phyloP scores from a whole-genome alignment of 2,113 vertebrate genomes.

The Anser cygnoides region DNA sequence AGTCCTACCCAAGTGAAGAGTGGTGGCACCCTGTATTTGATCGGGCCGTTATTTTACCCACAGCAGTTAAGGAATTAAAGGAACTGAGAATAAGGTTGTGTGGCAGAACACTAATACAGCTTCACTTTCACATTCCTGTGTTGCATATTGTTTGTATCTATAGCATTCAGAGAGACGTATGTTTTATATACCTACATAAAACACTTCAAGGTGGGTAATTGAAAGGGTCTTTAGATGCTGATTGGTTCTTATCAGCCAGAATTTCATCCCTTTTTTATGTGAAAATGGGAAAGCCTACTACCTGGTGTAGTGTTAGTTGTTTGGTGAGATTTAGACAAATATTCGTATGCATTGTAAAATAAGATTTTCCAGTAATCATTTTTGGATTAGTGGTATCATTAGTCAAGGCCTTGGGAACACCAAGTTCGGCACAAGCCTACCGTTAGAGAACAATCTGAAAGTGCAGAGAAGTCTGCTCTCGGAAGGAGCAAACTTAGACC shows the following conservation, averaged over 20 bases:
- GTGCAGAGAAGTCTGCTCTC: neutral
- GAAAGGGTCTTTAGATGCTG: neutral
- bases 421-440: neutral
- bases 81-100: neutral
- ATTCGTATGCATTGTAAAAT: neutral
- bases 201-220: neutral
- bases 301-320: fast-evolving
- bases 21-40: neutral
- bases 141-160: neutral
- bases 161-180: neutral
- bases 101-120: neutral
- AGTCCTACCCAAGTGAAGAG: neutral
- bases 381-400: neutral
- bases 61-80: neutral
- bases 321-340: neutral
- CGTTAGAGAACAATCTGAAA: neutral
- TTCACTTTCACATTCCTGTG: neutral
- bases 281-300: neutral
- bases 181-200: neutral
- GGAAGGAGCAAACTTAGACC: neutral
- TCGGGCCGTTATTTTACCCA: neutral
- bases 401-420: fast-evolving
- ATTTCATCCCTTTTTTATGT: neutral
- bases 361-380: neutral
- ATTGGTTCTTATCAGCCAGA: neutral